phyloP scores from a whole-genome alignment of 2,888 invertebrate species.

The Dicycla oo region DNA sequence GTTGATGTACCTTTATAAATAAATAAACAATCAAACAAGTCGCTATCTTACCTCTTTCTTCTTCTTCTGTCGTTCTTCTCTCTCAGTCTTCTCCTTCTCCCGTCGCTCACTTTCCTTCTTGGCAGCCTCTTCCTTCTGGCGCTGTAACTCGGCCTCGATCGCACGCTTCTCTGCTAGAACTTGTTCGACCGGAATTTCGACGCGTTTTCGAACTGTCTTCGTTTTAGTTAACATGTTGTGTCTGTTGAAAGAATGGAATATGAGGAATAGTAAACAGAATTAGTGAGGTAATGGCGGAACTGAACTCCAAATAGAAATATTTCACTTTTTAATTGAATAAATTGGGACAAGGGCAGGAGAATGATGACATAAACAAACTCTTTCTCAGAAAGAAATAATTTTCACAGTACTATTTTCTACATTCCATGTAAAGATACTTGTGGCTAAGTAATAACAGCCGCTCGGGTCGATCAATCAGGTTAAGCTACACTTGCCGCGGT shows the following conservation, averaged over 20 bases:
- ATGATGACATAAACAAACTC: too few relatives aligned
- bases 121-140: conserved; percentile 77
- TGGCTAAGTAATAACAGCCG: too few relatives aligned
- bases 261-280: not conserved
- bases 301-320: too few relatives aligned
- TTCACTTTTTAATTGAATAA: too few relatives aligned
- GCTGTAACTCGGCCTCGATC: conserved; percentile 78
- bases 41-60: conserved; percentile 78
- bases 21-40: not conserved
- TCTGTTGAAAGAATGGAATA: conserved; percentile 63
- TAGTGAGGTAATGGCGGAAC: too few relatives aligned
- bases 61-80: conserved; percentile 83
- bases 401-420: not conserved
- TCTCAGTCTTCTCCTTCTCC: conserved; percentile 77
- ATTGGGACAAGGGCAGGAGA: too few relatives aligned
- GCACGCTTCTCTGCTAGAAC: conserved; percentile 84
- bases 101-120: conserved; percentile 73
- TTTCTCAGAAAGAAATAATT: not conserved
- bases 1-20: not conserved
- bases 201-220: conserved; percentile 81
- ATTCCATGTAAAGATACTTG: not conserved
- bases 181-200: conserved; percentile 86
- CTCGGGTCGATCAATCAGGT: too few relatives aligned
- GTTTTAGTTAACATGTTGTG: conserved; percentile 87
- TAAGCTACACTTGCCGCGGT: too few relatives aligned